Base-by-base conservation (phyloP, 2,797 vertebrate genomes). In the Brotogeris chrysoptera region DNA sequence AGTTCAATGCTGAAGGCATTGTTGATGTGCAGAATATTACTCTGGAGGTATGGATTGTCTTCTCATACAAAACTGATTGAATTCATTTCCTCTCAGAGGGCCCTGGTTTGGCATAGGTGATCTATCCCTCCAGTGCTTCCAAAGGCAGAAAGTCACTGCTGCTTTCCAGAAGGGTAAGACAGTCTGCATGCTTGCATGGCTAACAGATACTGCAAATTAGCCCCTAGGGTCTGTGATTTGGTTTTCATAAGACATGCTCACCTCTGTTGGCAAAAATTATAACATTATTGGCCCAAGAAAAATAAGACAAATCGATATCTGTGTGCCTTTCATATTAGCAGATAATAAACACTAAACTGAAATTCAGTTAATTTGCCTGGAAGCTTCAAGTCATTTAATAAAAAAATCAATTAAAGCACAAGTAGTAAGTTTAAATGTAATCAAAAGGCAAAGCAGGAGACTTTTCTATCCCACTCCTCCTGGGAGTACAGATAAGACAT, bases 321-420 rank as follows among this genome's bases (percentile, higher is more conserved):
- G 2, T 81, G 32, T 11, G 13, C 32, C 95, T 95, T 81, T 71
- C 61, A 32, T 78, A 91, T 92, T 92, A 95, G 50, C 41, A 88
- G 79, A 93, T 68, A 91, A 91, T 72, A 92, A 85, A 83, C 19
- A 59, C 43, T 60, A 91, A 82, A 94, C 74, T 85, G 80, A 63
- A 95, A 68, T 32, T 52, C 41, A 12, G 55, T 46, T 59, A 30
- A 30, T 88, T 92, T 80, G 12, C 64, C 44, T 83, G 34, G 52
- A 96, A 96, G 39, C 44, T 86, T 61, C 57, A 83, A 93, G 55
- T 66, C 28, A 77, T 77, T 94, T 92, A 86, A 74, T 94, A 81
- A 95, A 95, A 83, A 96, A 97, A 64, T 96, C 71, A 94, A 92
- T 95, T 95, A 92, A 88, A 88, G 19, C 16, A 77, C 23, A 25